These are phyloP conservation scores for Equus przewalskii DNA, from an alignment of 2,113 vertebrate species.

Conservation along the genomic window DNA sequence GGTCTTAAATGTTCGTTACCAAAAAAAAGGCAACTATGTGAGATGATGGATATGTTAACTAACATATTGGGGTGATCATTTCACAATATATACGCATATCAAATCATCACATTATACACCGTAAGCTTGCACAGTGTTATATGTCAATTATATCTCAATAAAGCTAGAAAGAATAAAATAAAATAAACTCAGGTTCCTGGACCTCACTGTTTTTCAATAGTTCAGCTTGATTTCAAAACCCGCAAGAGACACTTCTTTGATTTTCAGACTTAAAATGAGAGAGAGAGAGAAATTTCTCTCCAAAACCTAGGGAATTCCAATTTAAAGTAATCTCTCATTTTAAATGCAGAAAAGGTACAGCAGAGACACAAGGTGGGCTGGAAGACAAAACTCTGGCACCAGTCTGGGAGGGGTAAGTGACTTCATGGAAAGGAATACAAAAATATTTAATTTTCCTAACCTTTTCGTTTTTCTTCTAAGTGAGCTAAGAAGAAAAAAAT, in stretches of 20 bases:
- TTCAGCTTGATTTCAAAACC: background rate
- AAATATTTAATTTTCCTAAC: slow-evolving; percentile 57
- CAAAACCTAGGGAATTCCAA: background rate
- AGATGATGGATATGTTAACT: background rate
- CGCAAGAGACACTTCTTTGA: background rate
- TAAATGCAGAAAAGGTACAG: background rate
- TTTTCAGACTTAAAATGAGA: background rate
- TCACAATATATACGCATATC: background rate
- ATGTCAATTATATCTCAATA: background rate
- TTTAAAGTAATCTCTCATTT: slow-evolving; percentile 41
- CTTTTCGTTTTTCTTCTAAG: slow-evolving; percentile 53
- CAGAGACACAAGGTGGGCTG: background rate
- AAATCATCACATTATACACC: background rate
- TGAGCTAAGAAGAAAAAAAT: background rate
- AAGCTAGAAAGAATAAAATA: background rate
- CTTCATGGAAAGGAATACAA: slow-evolving; percentile 7
- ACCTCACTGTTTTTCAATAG: background rate
- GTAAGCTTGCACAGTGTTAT: background rate
- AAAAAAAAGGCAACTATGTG: background rate
- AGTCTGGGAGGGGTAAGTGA: background rate
- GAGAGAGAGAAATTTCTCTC: background rate
- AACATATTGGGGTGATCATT: background rate
- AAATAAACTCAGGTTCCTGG: background rate
- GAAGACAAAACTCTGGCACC: slow-evolving; percentile 13
- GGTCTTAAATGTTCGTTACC: background rate